A percentile compares a stretch with the other conserved stretches of the same genome.
Conservation (phyloP, 2,113 vertebrate genomes). For the Alethe castanea region DNA sequence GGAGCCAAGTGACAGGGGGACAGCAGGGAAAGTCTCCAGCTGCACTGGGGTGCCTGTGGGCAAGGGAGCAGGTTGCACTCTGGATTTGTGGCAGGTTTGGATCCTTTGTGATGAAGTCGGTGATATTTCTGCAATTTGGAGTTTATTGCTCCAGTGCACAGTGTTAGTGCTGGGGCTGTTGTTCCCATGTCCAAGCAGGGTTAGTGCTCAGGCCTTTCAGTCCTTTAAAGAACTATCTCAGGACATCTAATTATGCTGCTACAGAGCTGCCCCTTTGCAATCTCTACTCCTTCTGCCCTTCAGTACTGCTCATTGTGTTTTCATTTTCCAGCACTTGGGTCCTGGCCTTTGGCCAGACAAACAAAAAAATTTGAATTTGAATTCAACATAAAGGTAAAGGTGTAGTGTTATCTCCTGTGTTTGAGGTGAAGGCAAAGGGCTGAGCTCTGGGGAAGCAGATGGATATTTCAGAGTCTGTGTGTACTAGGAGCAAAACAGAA, state of each 20-base stretch:
- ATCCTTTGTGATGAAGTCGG: neutral
- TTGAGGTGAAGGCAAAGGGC: neutral
- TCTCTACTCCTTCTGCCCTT: neutral
- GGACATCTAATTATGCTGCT: neutral
- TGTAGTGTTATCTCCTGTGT: neutral
- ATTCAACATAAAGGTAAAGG: neutral
- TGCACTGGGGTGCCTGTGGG: neutral
- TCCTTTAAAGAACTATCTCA: neutral
- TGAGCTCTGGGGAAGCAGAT: neutral
- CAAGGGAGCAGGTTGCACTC: neutral
- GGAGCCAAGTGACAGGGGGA: rapidly evolving
- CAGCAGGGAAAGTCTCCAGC: rapidly evolving
- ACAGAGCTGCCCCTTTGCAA: neutral
- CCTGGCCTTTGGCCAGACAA: neutral
- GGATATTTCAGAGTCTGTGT: neutral
- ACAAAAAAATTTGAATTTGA: neutral
- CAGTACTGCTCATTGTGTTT: neutral
- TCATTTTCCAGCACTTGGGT: neutral
- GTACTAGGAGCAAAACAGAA: neutral
- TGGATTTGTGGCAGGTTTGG: neutral
- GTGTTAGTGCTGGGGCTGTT: rapidly evolving
- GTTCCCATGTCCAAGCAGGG: neutral
- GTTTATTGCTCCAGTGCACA: neutral
- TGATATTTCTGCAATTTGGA: neutral
- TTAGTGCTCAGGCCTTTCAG: neutral